phyloP scores from a whole-genome alignment of 2,113 vertebrate species.

The Glaucidium brasilianum region DNA sequence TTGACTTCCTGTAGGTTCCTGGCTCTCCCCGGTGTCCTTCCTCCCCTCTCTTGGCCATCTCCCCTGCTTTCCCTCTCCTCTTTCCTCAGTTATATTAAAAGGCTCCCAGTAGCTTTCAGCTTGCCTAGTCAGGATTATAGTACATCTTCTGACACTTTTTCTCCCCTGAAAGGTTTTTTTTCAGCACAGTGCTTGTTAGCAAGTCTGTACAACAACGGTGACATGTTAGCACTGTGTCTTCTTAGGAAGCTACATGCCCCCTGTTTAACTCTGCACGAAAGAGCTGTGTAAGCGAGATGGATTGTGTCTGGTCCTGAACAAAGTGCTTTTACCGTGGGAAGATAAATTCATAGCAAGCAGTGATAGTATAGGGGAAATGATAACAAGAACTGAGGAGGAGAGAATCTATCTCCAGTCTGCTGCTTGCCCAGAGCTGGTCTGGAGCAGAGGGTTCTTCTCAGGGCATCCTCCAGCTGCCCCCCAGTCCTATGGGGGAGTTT shows the following conservation, averaged over 20 bases:
- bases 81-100: neutral
- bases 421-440: neutral
- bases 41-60: neutral
- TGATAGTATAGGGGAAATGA: neutral
- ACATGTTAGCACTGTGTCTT: neutral
- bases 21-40: slow-evolving; percentile 20
- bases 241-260: neutral
- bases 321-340: neutral
- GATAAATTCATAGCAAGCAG: neutral
- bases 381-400: neutral
- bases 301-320: neutral
- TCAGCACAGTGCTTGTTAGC: neutral
- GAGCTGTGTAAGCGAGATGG: neutral
- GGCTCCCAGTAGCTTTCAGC: neutral
- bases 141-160: neutral
- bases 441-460: neutral
- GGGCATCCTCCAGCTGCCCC: neutral
- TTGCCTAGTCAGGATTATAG: neutral
- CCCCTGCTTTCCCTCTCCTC: neutral
- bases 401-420: neutral
- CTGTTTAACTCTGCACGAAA: neutral
- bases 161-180: neutral
- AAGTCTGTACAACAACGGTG: neutral
- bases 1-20: slow-evolving; percentile 36
- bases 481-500: neutral